phyloP scores from a whole-genome alignment of 35 echinoderm and acorn worm species.

The Amphiura filiformis region DNA sequence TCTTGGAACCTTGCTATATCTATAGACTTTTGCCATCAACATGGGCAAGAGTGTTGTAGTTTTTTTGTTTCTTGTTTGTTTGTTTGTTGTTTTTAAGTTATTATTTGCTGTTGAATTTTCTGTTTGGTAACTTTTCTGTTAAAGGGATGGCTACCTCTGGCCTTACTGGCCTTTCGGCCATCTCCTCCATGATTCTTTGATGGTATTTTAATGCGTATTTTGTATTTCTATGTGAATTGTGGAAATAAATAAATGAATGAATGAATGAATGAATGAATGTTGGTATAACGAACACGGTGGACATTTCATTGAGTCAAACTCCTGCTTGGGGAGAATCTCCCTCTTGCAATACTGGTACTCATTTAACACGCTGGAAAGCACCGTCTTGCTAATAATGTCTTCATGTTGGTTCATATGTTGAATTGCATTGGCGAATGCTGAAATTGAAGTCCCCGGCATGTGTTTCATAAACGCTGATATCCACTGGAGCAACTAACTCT shows the following conservation, averaged over 20 bases:
- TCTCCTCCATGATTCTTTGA: no score
- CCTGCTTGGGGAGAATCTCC: not conserved
- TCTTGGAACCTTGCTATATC: slow-evolving; percentile 14
- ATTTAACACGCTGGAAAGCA: not conserved
- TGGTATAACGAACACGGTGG: not conserved
- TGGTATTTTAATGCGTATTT: no score
- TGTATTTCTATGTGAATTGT: no score
- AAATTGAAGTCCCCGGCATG: slow-evolving; percentile 16
- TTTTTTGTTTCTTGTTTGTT: no score
- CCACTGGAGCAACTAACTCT: not conserved
- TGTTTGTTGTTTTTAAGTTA: no score
- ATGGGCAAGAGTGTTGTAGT: slow-evolving; percentile 20
- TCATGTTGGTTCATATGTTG: slow-evolving; percentile 7
- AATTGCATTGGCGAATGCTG: slow-evolving; percentile 2
- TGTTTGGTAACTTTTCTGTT: no score
- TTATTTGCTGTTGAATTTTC: no score
- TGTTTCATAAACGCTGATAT: not conserved
- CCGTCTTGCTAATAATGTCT: not conserved
- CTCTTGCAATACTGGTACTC: slow-evolving; percentile 15
- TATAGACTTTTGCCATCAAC: slow-evolving; percentile 18
- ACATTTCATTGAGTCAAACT: not conserved
- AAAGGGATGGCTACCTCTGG: no score
- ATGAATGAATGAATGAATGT: no score
- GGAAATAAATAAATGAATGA: no score
- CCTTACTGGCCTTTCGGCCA: no score